phyloP scores from a whole-genome alignment of 2,113 vertebrate species.

The Cyprinodon tularosa region DNA sequence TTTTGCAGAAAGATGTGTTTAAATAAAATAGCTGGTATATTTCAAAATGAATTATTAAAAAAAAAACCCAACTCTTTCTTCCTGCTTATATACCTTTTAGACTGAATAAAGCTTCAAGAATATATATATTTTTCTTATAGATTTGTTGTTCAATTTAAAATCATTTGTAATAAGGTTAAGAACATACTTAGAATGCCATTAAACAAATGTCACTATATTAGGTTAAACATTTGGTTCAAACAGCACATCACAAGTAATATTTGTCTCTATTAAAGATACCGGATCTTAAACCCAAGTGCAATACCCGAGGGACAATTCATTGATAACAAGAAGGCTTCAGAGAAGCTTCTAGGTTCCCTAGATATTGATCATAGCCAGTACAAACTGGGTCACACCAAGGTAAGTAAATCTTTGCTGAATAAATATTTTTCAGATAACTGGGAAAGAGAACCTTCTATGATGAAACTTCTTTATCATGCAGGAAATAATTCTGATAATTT shows the following conservation, averaged over 20 bases:
- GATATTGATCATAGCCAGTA: conserved; percentile 67
- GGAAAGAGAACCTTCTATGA: background rate
- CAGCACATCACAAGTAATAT: background rate
- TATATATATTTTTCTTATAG: background rate
- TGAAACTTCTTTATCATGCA: no score
- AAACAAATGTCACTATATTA: background rate
- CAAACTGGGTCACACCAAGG: conserved; percentile 86
- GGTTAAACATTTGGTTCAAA: background rate
- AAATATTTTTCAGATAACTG: background rate
- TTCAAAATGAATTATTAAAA: background rate
- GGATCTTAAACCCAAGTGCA: conserved; percentile 55
- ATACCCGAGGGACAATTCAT: conserved; percentile 74
- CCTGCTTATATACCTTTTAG: background rate
- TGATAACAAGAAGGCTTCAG: conserved; percentile 54
- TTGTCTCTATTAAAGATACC: conserved; percentile 54
- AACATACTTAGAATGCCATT: background rate
- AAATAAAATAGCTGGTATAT: background rate
- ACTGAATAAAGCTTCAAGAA: background rate
- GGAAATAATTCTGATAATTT: background rate
- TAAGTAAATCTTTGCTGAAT: conserved; percentile 23
- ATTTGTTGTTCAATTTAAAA: background rate
- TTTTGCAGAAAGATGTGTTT: background rate
- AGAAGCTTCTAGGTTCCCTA: conserved; percentile 47
- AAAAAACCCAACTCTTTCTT: background rate
- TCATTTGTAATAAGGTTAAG: background rate